Conservation (phyloP, 2,797 vertebrate species). For the Takifugu rubripes region DNA sequence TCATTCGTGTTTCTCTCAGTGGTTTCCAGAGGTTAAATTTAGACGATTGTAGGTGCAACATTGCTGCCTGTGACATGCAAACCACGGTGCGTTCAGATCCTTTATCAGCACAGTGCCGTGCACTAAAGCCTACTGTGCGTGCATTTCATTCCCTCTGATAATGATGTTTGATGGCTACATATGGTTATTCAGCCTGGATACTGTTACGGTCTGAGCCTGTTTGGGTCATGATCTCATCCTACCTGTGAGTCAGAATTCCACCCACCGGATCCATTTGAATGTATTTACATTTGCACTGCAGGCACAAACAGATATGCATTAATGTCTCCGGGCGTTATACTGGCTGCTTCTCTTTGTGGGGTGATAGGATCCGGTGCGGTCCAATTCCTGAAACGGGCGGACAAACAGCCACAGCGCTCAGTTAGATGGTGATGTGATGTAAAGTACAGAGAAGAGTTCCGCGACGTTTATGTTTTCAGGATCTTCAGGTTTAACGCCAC, state of each 20-base stretch:
- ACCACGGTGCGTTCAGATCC: slow-evolving; percentile 27
- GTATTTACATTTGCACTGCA: slow-evolving; percentile 56
- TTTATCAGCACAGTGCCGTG: slow-evolving; percentile 13
- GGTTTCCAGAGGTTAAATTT: slow-evolving; percentile 6
- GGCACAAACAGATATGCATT: slow-evolving; percentile 28
- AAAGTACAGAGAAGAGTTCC: slow-evolving; percentile 36
- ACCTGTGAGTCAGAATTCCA: slow-evolving; percentile 24
- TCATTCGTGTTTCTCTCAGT: neutral
- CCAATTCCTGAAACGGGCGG: slow-evolving; percentile 25
- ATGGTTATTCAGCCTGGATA: slow-evolving; percentile 23
- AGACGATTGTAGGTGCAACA: slow-evolving; percentile 17
- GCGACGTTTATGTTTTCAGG: slow-evolving; percentile 17
- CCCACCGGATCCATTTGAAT: slow-evolving; percentile 43
- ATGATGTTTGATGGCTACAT: slow-evolving; percentile 43
- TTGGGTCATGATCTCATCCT: slow-evolving; percentile 23
- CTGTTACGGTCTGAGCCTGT: slow-evolving; percentile 8
- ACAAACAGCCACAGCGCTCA: slow-evolving; percentile 14
- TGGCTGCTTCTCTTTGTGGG: too few species aligned
- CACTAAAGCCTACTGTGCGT: slow-evolving; percentile 20
- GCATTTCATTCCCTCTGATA: slow-evolving; percentile 40
- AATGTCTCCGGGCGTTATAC: too few species aligned
- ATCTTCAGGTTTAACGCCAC: neutral
- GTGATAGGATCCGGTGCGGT: slow-evolving; percentile 21
- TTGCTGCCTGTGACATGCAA: slow-evolving; percentile 46
- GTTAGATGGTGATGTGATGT: slow-evolving; percentile 41